phyloP scores from a whole-genome alignment of 1,140 invertebrate genomes.

The Phenacoccus solenopsis region DNA sequence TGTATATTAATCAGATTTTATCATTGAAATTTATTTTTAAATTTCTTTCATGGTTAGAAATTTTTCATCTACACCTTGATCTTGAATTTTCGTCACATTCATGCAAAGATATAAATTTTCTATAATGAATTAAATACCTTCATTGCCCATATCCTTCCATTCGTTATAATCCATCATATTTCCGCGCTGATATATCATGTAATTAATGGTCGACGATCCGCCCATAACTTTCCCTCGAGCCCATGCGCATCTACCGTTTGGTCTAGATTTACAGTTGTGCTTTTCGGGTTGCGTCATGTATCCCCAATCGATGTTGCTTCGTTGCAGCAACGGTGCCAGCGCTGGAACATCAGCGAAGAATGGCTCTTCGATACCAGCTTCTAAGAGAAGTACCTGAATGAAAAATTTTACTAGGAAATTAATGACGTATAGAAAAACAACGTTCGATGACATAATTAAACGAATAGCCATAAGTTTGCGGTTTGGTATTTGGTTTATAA shows the following conservation, averaged over 20 bases:
- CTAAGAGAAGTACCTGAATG: conserved; percentile 46
- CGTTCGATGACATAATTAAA: not conserved
- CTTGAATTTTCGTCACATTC: no score
- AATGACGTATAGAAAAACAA: not conserved
- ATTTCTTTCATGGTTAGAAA: no score
- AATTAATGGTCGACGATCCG: conserved; percentile 74
- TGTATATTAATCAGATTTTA: no score
- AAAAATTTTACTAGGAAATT: conserved; percentile 8
- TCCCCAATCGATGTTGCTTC: conserved; percentile 44
- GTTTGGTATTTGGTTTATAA: no score
- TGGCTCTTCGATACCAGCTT: conserved; percentile 63
- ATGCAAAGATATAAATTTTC: no score
- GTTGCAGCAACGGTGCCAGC: conserved; percentile 42
- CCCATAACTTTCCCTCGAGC: conserved; percentile 66
- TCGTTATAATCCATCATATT: conserved; percentile 39
- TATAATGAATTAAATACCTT: no score
- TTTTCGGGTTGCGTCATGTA: conserved; percentile 42
- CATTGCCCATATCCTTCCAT: conserved; percentile 24
- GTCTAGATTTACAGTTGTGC: conserved; percentile 33
- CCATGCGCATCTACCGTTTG: conserved; percentile 44
- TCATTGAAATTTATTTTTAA: no score
- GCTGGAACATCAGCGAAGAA: conserved; percentile 51
- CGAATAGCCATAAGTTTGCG: not conserved
- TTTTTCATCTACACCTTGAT: no score
- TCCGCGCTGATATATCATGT: conserved; percentile 83